These are phyloP conservation scores for Nicator chloris DNA, from an alignment of 2,113 vertebrate species.

Conservation along the genomic window DNA sequence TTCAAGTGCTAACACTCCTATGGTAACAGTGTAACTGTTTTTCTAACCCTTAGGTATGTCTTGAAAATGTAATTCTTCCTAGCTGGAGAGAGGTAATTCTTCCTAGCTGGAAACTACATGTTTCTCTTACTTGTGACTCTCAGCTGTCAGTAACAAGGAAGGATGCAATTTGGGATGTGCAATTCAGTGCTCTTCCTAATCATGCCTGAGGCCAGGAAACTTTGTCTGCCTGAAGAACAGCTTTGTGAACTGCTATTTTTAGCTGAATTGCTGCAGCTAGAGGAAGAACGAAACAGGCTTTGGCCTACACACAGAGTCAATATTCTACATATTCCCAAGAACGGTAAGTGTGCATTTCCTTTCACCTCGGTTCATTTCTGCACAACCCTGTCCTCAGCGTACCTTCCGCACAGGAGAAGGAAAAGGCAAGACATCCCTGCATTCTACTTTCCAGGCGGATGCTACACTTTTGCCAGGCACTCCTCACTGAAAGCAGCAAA, in stretches of 20 bases:
- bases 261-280: neutral
- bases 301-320: neutral
- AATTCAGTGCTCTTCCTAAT: neutral
- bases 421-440: neutral
- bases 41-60: neutral
- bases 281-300: neutral
- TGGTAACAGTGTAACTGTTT: neutral
- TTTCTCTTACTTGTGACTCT: neutral
- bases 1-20: neutral
- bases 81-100: neutral
- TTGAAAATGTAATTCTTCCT: neutral
- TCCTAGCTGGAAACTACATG: neutral
- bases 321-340: neutral
- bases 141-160: neutral
- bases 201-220: neutral
- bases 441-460: neutral
- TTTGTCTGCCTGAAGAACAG: neutral
- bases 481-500: neutral
- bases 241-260: conserved; percentile 14
- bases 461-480: neutral
- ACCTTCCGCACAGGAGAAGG: neutral
- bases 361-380: neutral
- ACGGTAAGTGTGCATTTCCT: neutral
- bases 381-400: neutral
- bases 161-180: neutral